Conservation (phyloP, 2,888 invertebrate genomes). For the Flabesymbios commensalis region DNA sequence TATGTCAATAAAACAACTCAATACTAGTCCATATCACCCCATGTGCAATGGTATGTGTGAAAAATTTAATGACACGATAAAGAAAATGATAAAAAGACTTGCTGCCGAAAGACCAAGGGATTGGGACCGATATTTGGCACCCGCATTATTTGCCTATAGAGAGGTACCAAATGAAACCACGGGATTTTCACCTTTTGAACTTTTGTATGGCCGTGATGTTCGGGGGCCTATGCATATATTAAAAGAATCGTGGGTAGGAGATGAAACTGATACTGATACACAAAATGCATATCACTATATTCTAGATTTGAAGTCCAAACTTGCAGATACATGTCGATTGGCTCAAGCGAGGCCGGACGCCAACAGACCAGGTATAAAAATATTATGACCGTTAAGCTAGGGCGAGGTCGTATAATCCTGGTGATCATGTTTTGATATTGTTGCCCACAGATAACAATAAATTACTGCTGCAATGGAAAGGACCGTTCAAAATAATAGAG, state of each 20-base stretch:
- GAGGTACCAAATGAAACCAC: constrained; percentile 30
- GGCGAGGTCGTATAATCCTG: neutral
- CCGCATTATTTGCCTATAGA: constrained; percentile 33
- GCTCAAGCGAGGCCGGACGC: neutral
- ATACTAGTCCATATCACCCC: constrained; percentile 30
- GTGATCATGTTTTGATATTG: neutral
- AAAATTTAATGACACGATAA: constrained; percentile 31
- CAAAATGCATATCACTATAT: constrained; percentile 21
- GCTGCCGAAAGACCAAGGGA: constrained; percentile 22
- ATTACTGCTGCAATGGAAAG: constrained; percentile 1
- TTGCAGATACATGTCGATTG: neutral
- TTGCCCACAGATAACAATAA: neutral
- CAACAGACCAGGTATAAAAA: neutral
- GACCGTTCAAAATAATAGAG: neutral
- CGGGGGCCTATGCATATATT: constrained; percentile 35
- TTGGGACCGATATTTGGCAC: constrained; percentile 34
- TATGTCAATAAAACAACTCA: constrained; percentile 18
- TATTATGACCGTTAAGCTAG: constrained; percentile 2
- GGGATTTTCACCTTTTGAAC: constrained; percentile 32
- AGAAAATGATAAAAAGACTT: constrained; percentile 26
- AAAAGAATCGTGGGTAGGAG: constrained; percentile 22
- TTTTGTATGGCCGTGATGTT: constrained; percentile 33
- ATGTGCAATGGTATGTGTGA: constrained; percentile 27
- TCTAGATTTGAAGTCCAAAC: constrained; percentile 23
- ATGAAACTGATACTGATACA: neutral